Evolutionary conservation across 2,113 vertebrate species (phyloP), one percentile per base, ranked within the genome.

Genomic region (Thinocorus orbignyianus): DNA sequence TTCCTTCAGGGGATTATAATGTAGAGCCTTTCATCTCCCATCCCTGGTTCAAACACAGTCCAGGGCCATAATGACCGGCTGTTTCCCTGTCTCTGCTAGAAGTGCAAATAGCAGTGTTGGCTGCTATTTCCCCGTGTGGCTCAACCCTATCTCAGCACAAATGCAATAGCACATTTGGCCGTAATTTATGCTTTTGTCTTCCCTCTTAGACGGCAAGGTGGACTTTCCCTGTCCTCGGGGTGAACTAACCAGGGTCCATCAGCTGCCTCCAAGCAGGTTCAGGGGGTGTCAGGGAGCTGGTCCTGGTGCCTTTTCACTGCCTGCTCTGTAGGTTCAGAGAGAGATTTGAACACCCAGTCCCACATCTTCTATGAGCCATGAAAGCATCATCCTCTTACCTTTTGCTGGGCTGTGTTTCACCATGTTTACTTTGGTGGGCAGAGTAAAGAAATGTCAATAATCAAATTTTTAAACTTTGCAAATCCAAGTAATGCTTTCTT

Each of bases 1-100:
- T 95, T 90, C 96, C 95, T 96, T 95, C 3, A 2, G 96, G 95
- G 88, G 73, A 92, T 92, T 96, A 84, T 95, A 96, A 96, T 92
- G 77, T 24, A 61, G 88, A 93, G 65, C 52, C 65, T 94, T 94
- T 94, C 92, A 92, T 92, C 82, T 86, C 95, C 66, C 72, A 65
- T 13, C 48, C 61, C 80, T 69, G 93, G 93, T 86, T 96, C 96
- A 93, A 65, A 85, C 77, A 49, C 77, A 91, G 92, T 88, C 86
- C 93, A 92, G 92, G 84, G 31, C 88, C 13, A 0, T 14, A 58
- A 42, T 92, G 92, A 95, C 88, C 8, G 3, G 6, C 86, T 42
- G 51, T 64, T 95, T 86, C 57, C 82, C 91, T 1, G 1, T 26
- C 76, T 60, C 92, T 81, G 80, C 86, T 88, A 30, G 5, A 84